A percentile compares a stretch with the other conserved stretches of the same genome.
phyloP scores from a whole-genome alignment of 92 coral and sea anemone genomes.

The Nematostella vectensis region DNA sequence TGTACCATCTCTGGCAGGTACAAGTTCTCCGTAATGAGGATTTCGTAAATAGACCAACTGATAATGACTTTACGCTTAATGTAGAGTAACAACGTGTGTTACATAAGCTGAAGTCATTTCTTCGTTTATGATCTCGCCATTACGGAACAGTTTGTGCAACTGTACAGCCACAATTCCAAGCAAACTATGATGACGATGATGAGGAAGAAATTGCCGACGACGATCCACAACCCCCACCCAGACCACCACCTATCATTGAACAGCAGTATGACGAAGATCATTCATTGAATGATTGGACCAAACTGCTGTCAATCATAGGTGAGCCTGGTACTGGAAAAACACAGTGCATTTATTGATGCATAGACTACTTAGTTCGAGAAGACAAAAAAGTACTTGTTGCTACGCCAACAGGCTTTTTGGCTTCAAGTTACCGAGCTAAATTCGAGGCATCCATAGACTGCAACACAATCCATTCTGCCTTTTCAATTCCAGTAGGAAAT shows the following conservation, averaged over 20 bases:
- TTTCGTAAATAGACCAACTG: no score
- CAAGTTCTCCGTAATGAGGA: no score
- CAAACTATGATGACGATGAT: no score
- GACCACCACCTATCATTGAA: constrained; percentile 1
- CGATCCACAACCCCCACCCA: no score
- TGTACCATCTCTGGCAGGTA: no score
- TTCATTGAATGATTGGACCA: constrained; percentile 18
- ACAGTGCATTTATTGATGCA: constrained; percentile 2
- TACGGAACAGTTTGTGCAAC: no score
- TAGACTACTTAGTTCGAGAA: background rate
- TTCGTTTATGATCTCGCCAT: no score
- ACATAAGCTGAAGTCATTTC: no score
- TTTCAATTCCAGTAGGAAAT: constrained; percentile 7
- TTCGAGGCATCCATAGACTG: background rate
- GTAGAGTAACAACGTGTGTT: no score
- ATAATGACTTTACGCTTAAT: no score
- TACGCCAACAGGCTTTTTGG: constrained; percentile 13
- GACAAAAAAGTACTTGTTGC: constrained; percentile 1
- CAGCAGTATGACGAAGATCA: constrained; percentile 3
- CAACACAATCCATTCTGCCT: constrained; percentile 2
- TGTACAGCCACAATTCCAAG: no score
- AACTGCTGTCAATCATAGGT: constrained; percentile 11
- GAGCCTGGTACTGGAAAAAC: constrained; percentile 32
- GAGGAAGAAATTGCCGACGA: no score
- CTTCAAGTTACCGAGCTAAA: constrained; percentile 1